A percentile compares a stretch with the other conserved stretches of the same genome.
These are phyloP conservation scores for Zapus hudsonius DNA, from an alignment of 2,113 vertebrate species.

Conservation along the genomic window DNA sequence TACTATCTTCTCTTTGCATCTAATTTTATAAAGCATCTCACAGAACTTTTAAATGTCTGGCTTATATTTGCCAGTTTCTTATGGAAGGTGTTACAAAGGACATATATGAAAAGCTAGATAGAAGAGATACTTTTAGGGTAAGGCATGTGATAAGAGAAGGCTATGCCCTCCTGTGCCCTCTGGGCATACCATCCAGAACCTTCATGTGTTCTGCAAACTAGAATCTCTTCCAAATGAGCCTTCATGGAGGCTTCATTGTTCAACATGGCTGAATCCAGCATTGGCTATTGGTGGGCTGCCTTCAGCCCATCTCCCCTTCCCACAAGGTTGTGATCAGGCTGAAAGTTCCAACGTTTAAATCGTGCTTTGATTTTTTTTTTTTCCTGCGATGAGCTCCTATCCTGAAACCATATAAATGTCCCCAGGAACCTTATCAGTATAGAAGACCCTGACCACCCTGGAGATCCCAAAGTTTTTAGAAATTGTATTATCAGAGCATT, in stretches of 20 bases:
- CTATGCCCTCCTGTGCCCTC: no score
- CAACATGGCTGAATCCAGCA: neutral
- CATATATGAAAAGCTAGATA: neutral
- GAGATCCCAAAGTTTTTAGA: neutral
- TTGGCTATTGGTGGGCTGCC: neutral
- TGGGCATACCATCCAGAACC: neutral
- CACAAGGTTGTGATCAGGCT: neutral
- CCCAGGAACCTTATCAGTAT: neutral
- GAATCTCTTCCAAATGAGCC: neutral
- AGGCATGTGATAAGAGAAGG: no score
- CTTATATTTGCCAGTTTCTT: neutral
- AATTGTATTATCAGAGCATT: neutral
- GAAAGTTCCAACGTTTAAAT: neutral
- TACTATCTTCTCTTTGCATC: neutral
- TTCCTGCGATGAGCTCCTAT: neutral
- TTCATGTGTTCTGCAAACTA: neutral
- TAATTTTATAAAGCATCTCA: neutral
- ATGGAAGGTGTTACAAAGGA: neutral
- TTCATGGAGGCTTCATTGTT: neutral
- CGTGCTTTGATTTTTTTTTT: neutral
- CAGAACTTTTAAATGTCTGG: neutral
- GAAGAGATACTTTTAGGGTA: neutral
- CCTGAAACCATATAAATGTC: neutral
- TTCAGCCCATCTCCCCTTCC: neutral
- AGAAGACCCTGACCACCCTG: neutral